These are phyloP conservation scores for Leptoteleia sp. DNA, from an alignment of 1,140 invertebrate species.

Conservation along the genomic window DNA sequence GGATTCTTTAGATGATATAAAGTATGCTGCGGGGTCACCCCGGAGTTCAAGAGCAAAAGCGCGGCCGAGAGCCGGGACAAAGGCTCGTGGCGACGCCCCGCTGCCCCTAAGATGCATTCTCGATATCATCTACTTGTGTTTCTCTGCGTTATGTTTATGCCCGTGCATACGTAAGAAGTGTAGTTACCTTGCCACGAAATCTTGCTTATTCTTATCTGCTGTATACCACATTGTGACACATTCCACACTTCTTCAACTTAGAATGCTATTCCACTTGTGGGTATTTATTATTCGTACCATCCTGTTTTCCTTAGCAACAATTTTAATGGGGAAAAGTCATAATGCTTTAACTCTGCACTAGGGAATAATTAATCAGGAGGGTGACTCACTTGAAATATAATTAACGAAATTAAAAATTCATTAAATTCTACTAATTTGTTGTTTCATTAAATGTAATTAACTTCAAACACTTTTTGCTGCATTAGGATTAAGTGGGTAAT, in stretches of 20 bases:
- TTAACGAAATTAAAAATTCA: too few species aligned
- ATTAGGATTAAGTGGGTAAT: too few species aligned
- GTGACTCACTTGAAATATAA: too few species aligned
- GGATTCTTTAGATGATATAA: slow-evolving; percentile 65
- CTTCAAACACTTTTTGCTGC: too few species aligned
- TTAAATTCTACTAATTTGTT: too few species aligned
- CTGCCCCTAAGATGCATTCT: slow-evolving; percentile 75
- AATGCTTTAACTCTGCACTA: too few species aligned
- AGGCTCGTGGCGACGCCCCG: slow-evolving; percentile 76
- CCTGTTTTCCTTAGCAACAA: too few species aligned
- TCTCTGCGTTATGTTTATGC: slow-evolving; percentile 79
- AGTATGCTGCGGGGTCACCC: slow-evolving; percentile 66
- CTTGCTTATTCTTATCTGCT: slow-evolving; percentile 56
- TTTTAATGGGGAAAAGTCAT: too few species aligned
- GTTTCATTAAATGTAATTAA: too few species aligned
- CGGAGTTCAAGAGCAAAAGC: slow-evolving; percentile 67
- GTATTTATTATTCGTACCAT: slow-evolving; percentile 20
- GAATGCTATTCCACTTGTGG: slow-evolving; percentile 10
- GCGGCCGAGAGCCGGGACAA: slow-evolving; percentile 73
- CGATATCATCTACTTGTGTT: slow-evolving; percentile 80
- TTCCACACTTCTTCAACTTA: slow-evolving; percentile 54
- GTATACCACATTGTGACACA: slow-evolving; percentile 61
- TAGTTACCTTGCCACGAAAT: slow-evolving; percentile 62
- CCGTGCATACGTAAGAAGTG: slow-evolving; percentile 71
- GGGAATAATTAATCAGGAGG: too few species aligned